Base-by-base conservation (phyloP, 2,888 invertebrate genomes). In the Sphaerophoria taeniata region DNA sequence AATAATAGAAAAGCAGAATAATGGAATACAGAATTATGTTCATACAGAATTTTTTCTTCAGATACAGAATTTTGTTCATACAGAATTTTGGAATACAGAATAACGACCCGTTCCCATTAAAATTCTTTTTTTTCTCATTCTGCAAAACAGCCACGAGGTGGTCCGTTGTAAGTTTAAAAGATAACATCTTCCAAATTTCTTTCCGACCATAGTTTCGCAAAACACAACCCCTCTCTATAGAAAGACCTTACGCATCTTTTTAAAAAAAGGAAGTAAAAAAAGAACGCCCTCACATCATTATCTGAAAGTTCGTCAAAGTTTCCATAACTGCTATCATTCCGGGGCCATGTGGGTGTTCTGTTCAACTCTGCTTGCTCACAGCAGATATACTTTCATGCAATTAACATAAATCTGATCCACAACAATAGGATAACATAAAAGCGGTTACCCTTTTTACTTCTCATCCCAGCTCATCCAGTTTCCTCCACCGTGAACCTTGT, bases 381-480 rank as follows among this genome's bases (percentile, higher is more conserved):
- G 24, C 43, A 33, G 56, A n/a, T 55, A 5, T n/a, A 39, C 11
- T 69, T 16, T 11, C 56, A 65, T 72, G 65, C 65, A 63, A 78
- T 78, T 78, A 78, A 63, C 78, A 78, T 78, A 78, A 72, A 78
- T 78, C 72, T 65, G 78, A 72, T 78, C 72, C 16, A 6, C n/a
- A n/a, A 58, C 55, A 74, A 74, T 63, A 63, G 55, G 61, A 63
- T 74, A 74, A 63, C 49, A 60, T 49, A 58, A 56, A 67, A 65
- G 55, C 63, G 55, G 73, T 55, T 73, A 73, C 73, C 53, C 63
- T 63, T 63, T 24, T 24, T 11, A 16, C n/a, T n/a, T n/a, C n/a
- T 4, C 9, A 9, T 6, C 33, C 31, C 14, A 33, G 14, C 12
- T n/a, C 12, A 5, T 11, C 12, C 33, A 31, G 6, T 3, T 7